Base-by-base conservation (phyloP, 2,888 invertebrate genomes). In the Drosophila borealis region DNA sequence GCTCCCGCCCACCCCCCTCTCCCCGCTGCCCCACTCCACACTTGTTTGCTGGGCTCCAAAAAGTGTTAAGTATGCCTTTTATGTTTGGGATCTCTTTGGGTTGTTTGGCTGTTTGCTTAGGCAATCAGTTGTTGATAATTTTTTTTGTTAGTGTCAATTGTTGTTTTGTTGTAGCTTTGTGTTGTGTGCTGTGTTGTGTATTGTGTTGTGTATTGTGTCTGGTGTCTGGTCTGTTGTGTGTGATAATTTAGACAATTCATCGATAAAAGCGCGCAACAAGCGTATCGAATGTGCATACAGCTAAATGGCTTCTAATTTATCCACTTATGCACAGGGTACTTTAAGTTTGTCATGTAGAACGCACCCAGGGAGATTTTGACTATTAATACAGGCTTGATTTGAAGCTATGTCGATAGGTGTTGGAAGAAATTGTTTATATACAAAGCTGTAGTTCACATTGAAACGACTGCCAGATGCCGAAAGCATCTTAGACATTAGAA, bases 41-140 rank as follows among this genome's bases (percentile, higher is more conserved):
- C 81, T 88, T 74, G 81, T 86, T 83, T 83, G 81, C 86, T 86
- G 87, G 81, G 89, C 87, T 86, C 84, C 85, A 89, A 85, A 88
- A 86, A 86, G 86, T 86, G 88, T 86, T 89, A 89, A 86, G 83
- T 82, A 84, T 89, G 78, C 73, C 69, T 64, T 78, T 67, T 71
- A 64, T 76, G 73, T 59, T 73, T 60, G 69, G 69, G 53, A 68
- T 56, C 68, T 73, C 74, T 67, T 41, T 62, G 49, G 56, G 33
- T 61, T 72, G 67, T 44, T 66, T 49, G 55, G 41, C 67, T 78
- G 84, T 83, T 89, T 84, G 85, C 80, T 72, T 77, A 72, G 74
- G 77, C 85, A 81, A 80, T 80, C 80, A 78, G 70, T 87, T 86
- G 81, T 79, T 87, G 89, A 87, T 88, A 83, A 86, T 86, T 88